phyloP scores from a whole-genome alignment of 2,797 vertebrate genomes.

The Parauchenoglanis punctatus region DNA sequence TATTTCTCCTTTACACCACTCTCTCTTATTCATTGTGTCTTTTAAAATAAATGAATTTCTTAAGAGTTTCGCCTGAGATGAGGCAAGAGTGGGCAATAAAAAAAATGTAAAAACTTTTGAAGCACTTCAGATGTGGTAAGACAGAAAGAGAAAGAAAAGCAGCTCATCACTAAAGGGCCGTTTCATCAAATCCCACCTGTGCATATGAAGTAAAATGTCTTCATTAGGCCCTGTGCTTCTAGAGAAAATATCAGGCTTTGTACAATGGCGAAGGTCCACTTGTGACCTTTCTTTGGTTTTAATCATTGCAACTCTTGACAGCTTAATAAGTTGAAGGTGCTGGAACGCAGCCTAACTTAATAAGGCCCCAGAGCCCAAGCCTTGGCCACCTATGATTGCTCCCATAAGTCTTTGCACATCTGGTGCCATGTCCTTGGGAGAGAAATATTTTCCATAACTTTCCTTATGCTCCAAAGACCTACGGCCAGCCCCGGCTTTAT shows the following conservation, averaged over 20 bases:
- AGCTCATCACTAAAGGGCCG: constrained; percentile 81
- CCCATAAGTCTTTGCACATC: constrained; percentile 98
- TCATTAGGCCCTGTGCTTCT: constrained; percentile 86
- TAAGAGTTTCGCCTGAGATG: constrained; percentile 61
- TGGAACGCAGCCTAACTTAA: constrained; percentile 97
- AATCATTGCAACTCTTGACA: constrained; percentile 98
- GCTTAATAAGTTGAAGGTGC: constrained; percentile 99
- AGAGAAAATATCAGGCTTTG: constrained; percentile 90
- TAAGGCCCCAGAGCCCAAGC: constrained; percentile 91
- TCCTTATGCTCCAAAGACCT: constrained; percentile 79
- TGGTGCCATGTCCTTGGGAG: constrained; percentile 91
- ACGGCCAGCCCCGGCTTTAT: constrained; percentile 82
- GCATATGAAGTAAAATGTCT: constrained; percentile 86
- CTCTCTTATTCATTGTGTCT: constrained; percentile 58
- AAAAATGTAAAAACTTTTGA: constrained; percentile 57
- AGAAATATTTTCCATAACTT: constrained; percentile 98
- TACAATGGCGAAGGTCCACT: constrained; percentile 89
- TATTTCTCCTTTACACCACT: constrained; percentile 71
- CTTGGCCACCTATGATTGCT: constrained; percentile 96
- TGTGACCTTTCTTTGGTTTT: constrained; percentile 99
- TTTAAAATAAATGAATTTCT: constrained; percentile 83
- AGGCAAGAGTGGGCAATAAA: constrained; percentile 51
- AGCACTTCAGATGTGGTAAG: constrained; percentile 52
- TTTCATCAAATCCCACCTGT: constrained; percentile 80
- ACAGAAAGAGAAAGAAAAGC: constrained; percentile 65